phyloP scores from a whole-genome alignment of 2,113 vertebrate species.

The Cheirogaleus medius region DNA sequence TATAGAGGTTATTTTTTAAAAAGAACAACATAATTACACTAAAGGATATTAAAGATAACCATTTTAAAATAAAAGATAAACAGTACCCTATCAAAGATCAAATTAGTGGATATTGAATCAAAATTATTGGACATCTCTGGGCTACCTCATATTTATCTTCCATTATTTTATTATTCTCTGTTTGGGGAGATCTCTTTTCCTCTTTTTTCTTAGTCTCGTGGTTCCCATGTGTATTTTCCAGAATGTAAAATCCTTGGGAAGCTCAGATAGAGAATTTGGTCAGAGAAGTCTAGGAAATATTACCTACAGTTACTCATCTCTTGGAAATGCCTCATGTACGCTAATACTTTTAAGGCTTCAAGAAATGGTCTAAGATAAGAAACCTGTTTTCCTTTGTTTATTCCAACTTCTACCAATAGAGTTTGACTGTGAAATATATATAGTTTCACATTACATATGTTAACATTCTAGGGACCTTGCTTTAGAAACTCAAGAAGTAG shows the following conservation, averaged over 20 bases:
- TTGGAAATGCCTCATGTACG: not conserved
- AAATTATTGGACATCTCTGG: not conserved
- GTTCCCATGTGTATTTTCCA: not conserved
- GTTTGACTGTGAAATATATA: not conserved
- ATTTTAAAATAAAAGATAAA: not conserved
- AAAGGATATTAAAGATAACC: not conserved
- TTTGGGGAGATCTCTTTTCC: not conserved
- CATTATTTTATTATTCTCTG: not conserved
- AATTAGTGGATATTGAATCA: not conserved
- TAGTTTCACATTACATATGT: not conserved
- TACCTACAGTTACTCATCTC: not conserved
- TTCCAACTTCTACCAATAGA: not conserved
- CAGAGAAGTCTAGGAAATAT: not conserved
- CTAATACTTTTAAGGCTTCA: not conserved
- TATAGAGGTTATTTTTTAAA: not conserved
- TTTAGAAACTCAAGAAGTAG: not conserved
- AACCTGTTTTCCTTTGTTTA: not conserved
- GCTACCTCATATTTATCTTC: not conserved
- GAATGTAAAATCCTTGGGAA: not conserved
- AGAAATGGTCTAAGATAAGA: not conserved
- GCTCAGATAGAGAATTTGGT: not conserved
- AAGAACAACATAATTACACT: not conserved
- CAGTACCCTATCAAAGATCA: not conserved
- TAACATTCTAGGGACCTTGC: not conserved
- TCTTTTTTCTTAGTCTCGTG: not conserved